These are phyloP conservation scores for Paraplagusia blochii DNA, from an alignment of 2,113 vertebrate genomes.

Conservation along the genomic window DNA sequence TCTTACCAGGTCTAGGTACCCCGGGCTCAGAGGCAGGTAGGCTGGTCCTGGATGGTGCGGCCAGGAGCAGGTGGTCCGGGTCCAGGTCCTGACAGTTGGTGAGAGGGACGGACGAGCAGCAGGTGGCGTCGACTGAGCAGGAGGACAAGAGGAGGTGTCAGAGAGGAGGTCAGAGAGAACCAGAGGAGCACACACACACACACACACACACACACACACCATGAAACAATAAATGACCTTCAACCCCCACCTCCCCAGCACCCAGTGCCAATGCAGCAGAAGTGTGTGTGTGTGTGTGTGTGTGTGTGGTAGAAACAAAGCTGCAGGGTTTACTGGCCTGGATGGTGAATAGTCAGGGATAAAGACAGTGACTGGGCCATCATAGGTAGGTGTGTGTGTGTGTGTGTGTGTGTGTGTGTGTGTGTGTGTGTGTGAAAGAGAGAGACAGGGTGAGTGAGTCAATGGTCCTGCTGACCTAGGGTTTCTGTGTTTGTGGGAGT, in stretches of 20 bases:
- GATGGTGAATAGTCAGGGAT: slow-evolving; percentile 59
- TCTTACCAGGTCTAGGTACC: slow-evolving; percentile 68
- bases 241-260: neutral
- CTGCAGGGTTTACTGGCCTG: slow-evolving; percentile 59
- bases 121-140: slow-evolving; percentile 56
- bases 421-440: too few species aligned
- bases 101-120: slow-evolving; percentile 52
- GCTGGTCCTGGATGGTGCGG: slow-evolving; percentile 36
- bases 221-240: slow-evolving; percentile 13
- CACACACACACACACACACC: slow-evolving; percentile 15
- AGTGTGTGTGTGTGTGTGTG: neutral
- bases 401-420: slow-evolving; percentile 38
- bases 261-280: neutral
- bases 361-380: slow-evolving; percentile 65
- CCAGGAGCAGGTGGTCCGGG: slow-evolving; percentile 41
- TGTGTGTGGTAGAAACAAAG: slow-evolving; percentile 51
- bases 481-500: slow-evolving; percentile 50
- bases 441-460: too few species aligned
- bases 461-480: slow-evolving; percentile 86
- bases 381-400: slow-evolving; percentile 73
- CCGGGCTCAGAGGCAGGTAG: slow-evolving; percentile 46
- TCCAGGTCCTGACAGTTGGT: slow-evolving; percentile 48
- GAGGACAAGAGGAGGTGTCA: slow-evolving; percentile 46
- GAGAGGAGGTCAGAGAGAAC: slow-evolving; percentile 52
- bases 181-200: slow-evolving; percentile 4